Evolutionary conservation across 2,113 vertebrate genomes (phyloP).

Genomic region (Brachypodius melanocephalos): DNA sequence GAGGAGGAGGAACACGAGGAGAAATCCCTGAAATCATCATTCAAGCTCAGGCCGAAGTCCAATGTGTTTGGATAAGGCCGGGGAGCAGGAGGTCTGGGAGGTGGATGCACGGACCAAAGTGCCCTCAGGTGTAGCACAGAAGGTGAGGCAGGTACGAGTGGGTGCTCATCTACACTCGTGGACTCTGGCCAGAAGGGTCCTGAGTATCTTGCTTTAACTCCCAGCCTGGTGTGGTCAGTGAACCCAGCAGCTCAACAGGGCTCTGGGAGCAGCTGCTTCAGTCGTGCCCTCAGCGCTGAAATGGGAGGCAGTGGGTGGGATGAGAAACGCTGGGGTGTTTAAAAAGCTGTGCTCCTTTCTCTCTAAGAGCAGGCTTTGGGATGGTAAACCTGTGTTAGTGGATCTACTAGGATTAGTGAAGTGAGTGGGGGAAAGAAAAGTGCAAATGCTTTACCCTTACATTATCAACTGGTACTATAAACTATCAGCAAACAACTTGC

Average conservation of each 20-base stretch:
- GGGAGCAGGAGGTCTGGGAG: background rate
- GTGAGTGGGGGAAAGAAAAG: background rate
- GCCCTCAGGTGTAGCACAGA: background rate
- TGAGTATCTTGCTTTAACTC: background rate
- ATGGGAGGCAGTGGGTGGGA: background rate
- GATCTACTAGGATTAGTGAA: background rate
- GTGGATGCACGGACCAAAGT: background rate
- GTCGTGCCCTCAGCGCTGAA: background rate
- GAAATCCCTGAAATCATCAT: conserved; percentile 74
- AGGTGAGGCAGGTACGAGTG: background rate
- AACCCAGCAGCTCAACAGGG: background rate
- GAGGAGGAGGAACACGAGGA: conserved; percentile 79
- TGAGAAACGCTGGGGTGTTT: background rate
- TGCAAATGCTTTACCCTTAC: background rate
- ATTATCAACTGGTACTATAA: background rate
- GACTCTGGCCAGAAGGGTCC: background rate
- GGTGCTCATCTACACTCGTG: background rate
- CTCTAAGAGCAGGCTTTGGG: background rate
- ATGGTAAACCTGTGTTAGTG: background rate
- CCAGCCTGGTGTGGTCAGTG: background rate
- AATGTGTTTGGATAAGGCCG: conserved; percentile 87
- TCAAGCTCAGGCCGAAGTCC: conserved; percentile 87
- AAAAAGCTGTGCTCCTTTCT: background rate
- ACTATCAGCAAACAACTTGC: background rate
- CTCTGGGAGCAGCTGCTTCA: background rate